A percentile compares a stretch with the other conserved stretches of the same genome.
Conservation (phyloP, 2,797 vertebrate species). For the Potorous gilbertii region DNA sequence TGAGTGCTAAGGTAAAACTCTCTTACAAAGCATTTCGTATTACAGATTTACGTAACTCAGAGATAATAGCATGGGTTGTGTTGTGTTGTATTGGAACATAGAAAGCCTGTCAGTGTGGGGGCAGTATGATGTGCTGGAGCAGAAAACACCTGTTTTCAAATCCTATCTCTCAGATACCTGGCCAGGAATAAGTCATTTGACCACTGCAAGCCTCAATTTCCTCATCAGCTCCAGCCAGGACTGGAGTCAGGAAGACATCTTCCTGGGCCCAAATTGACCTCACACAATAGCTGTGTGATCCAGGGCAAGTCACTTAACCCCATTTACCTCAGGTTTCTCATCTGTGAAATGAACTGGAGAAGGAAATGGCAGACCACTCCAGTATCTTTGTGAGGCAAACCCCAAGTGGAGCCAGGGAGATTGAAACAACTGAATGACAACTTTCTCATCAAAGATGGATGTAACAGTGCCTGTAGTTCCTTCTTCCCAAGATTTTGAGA, state of each 20-base stretch:
- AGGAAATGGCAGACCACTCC: not conserved
- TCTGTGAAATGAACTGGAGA: not conserved
- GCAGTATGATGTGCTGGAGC: not conserved
- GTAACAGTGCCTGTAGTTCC: not conserved
- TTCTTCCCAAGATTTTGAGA: not conserved
- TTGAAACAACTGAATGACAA: not conserved
- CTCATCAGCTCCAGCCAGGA: not conserved
- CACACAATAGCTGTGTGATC: too few relatives aligned
- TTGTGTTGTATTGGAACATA: not conserved
- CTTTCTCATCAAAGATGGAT: not conserved
- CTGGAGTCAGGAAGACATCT: not conserved
- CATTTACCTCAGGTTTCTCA: not conserved
- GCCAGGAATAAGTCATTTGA: not conserved
- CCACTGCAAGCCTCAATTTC: not conserved
- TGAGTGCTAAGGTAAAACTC: not conserved
- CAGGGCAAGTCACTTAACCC: not conserved
- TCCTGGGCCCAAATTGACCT: not conserved
- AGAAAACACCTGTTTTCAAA: not conserved
- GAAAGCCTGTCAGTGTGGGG: not conserved
- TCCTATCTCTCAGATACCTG: not conserved
- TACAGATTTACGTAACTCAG: not conserved
- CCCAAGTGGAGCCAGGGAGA: not conserved
- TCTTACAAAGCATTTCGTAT: not conserved
- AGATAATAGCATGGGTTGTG: not conserved
- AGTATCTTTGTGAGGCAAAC: not conserved